A percentile compares a stretch with the other conserved stretches of the same genome.
These are phyloP conservation scores for Acropternis orthonyx DNA, from an alignment of 2,797 vertebrate species.

Conservation along the genomic window DNA sequence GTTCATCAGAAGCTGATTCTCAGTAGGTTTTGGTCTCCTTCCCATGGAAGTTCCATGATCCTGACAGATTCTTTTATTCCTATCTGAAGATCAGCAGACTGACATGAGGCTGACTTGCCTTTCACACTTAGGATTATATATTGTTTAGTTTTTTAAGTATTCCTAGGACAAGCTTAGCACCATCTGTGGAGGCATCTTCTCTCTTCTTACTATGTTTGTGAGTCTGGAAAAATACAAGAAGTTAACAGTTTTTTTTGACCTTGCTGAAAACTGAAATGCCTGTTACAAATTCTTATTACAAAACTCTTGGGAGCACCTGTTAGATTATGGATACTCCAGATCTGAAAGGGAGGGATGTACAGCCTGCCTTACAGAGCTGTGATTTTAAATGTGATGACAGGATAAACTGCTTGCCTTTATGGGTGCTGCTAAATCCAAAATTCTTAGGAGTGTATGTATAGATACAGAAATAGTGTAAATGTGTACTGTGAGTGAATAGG, in stretches of 20 bases:
- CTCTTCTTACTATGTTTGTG: neutral
- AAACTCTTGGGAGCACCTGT: neutral
- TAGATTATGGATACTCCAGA: neutral
- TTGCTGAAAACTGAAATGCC: neutral
- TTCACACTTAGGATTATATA: neutral
- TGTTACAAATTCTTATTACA: neutral
- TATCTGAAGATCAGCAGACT: neutral
- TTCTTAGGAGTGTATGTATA: neutral
- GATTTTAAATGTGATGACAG: neutral
- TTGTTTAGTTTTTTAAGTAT: neutral
- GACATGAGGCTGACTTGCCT: neutral
- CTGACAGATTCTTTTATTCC: neutral
- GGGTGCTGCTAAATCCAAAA: neutral
- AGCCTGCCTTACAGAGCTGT: neutral
- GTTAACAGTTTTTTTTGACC: neutral
- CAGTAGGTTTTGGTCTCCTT: neutral
- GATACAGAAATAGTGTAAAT: neutral
- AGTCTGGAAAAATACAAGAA: neutral
- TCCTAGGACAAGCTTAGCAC: neutral
- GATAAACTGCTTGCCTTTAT: neutral
- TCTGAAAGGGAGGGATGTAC: neutral
- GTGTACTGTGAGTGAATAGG: neutral
- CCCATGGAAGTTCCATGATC: neutral
- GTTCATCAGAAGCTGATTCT: neutral
- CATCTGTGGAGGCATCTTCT: neutral